These are phyloP conservation scores for Busseola fusca DNA, from an alignment of 2,888 invertebrate species.

Conservation along the genomic window DNA sequence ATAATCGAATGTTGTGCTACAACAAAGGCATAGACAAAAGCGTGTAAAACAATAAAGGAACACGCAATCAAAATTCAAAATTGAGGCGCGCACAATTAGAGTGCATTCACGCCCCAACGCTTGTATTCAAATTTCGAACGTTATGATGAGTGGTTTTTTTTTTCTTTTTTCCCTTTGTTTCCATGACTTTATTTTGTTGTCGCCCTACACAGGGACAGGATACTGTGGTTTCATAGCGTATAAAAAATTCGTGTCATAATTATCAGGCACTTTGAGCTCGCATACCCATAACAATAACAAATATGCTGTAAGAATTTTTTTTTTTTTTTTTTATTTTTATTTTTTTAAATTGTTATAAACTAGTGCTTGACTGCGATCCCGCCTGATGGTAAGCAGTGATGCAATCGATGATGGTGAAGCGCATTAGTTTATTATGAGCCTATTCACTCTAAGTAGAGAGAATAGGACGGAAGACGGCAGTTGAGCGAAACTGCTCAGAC, in stretches of 20 bases:
- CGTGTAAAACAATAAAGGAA: constrained; percentile 78
- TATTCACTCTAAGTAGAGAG: too few relatives aligned
- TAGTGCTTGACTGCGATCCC: too few relatives aligned
- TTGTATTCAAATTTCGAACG: constrained; percentile 84
- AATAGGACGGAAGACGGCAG: too few relatives aligned
- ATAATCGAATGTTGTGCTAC: constrained; percentile 54
- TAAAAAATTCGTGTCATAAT: constrained; percentile 16
- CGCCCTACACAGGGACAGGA: constrained; percentile 40
- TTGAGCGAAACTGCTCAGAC: too few relatives aligned
- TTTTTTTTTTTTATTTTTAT: too few relatives aligned
- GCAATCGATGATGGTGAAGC: too few relatives aligned
- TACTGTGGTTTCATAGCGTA: constrained; percentile 34
- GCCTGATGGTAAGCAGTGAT: too few relatives aligned
- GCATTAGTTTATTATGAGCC: too few relatives aligned
- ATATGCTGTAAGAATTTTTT: neutral
- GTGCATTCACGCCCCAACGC: constrained; percentile 80
- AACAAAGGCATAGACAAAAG: constrained; percentile 73
- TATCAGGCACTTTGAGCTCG: neutral
- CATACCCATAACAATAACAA: constrained; percentile 2
- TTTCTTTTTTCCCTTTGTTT: constrained; percentile 71
- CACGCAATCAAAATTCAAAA: constrained; percentile 83
- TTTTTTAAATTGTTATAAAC: too few relatives aligned
- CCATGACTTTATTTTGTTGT: constrained; percentile 49
- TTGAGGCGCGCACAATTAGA: constrained; percentile 80
- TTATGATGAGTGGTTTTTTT: constrained; percentile 61